These are phyloP conservation scores for Oreochromis mossambicus DNA, from an alignment of 2,797 vertebrate genomes.

Conservation along the genomic window DNA sequence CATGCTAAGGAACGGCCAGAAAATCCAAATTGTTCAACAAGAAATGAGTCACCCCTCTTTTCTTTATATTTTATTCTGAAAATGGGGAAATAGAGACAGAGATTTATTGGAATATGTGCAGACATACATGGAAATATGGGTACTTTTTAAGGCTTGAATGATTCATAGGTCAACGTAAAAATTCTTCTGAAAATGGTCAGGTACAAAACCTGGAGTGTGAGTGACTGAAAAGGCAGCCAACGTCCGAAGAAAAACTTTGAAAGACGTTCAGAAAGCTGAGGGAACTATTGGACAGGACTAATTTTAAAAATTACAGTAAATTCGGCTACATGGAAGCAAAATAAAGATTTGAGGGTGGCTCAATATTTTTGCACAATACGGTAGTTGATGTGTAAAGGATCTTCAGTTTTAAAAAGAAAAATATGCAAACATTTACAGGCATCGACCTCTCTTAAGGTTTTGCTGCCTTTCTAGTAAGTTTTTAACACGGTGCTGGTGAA, in stretches of 20 bases:
- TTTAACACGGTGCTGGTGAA: not conserved
- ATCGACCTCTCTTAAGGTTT: not conserved
- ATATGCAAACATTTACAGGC: not conserved
- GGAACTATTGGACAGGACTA: rapidly evolving
- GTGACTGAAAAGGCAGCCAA: not conserved
- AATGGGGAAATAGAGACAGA: not conserved
- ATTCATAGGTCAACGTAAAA: not conserved
- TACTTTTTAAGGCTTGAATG: not conserved
- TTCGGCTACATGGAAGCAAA: not conserved
- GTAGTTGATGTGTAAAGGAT: not conserved
- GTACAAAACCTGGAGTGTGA: not conserved
- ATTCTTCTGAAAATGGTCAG: not conserved
- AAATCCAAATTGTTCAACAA: not conserved
- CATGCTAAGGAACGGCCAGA: not conserved
- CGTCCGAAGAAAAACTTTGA: not conserved
- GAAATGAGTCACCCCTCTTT: not conserved
- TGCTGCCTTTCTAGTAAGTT: not conserved
- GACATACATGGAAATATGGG: not conserved
- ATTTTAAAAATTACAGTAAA: not conserved
- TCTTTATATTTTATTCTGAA: not conserved
- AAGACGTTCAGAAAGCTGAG: not conserved
- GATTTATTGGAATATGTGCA: not conserved
- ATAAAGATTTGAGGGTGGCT: not conserved
- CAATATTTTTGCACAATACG: not conserved
- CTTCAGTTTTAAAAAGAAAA: not conserved